These are phyloP conservation scores for Dufourea novaeangliae DNA, from an alignment of 1,140 invertebrate genomes.

Conservation along the genomic window DNA sequence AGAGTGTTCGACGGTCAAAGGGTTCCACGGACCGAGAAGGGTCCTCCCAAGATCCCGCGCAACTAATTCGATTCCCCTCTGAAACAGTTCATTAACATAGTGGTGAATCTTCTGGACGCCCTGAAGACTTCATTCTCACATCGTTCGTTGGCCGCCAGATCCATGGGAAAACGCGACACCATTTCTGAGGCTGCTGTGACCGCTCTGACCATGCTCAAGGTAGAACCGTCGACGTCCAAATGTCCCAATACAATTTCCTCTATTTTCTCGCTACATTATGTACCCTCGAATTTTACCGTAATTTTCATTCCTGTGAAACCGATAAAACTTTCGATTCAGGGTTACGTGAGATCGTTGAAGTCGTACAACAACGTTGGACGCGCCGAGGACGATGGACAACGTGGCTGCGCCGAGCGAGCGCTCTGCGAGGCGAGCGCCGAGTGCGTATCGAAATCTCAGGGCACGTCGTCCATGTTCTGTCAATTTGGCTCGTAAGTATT, in stretches of 20 bases:
- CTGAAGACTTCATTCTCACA: slow-evolving; percentile 95
- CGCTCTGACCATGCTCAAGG: slow-evolving; percentile 92
- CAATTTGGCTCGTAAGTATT: slow-evolving; percentile 94
- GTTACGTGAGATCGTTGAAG: slow-evolving; percentile 91
- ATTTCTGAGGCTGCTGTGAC: slow-evolving; percentile 93
- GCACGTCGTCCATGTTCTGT: slow-evolving; percentile 92
- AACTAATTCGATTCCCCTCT: neutral
- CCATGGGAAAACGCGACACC: slow-evolving; percentile 91
- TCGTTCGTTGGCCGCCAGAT: slow-evolving; percentile 90
- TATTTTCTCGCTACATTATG: too few relatives aligned
- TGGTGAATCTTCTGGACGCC: slow-evolving; percentile 93
- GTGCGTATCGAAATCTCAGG: slow-evolving; percentile 90
- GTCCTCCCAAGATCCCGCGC: too few relatives aligned
- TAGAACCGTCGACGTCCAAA: slow-evolving; percentile 59
- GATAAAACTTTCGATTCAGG: slow-evolving; percentile 77
- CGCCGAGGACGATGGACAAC: slow-evolving; percentile 89
- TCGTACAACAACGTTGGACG: slow-evolving; percentile 82
- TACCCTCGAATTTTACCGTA: too few relatives aligned
- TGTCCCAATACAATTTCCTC: too few relatives aligned
- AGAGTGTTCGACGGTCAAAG: slow-evolving; percentile 4
- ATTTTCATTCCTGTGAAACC: neutral
- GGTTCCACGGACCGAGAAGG: too few relatives aligned
- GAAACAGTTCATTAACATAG: slow-evolving; percentile 93
- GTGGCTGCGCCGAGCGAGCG: slow-evolving; percentile 78
- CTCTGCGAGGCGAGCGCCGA: slow-evolving; percentile 94